Evolutionary conservation across 2,888 invertebrate genomes (phyloP), one percentile per base, ranked within the genome.

Genomic region (Eulithis prunata): DNA sequence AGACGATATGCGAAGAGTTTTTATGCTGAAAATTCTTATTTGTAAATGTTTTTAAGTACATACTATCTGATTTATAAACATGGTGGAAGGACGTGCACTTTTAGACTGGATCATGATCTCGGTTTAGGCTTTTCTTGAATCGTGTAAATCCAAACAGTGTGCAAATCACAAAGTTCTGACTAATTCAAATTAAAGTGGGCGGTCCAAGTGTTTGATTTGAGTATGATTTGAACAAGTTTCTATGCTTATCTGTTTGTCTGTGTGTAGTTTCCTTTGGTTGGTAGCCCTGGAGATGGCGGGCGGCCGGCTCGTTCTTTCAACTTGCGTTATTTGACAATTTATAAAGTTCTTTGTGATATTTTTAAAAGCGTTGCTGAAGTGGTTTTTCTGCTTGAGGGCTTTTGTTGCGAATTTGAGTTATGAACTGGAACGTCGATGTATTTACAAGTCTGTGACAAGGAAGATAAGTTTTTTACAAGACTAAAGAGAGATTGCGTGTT

Each of bases 291-390:
- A n/a, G n/a, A n/a, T n/a, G 54, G 11, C 46, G 13, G 38, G 60
- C 47, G 49, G 49, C 21, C 41, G 47, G 21, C 49, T 53, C 57
- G 60, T 63, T 60, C 63, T 63, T 63, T 69, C 63, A 62, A 64
- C 68, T 66, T 65, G 47, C 51, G 59, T 62, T 71, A 68, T 68
- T 69, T 69, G 66, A 46, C 62, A 62, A 71, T 71, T 71, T 69
- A 71, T 69, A 43, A 57, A 49, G 54, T 69, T 69, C 62, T 69
- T 67, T 67, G 64, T 62, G 57, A 45, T 69, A 64, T 67, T 68
- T 70, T 62, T 66, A 58, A 60, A 64, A 66, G 61, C 57, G 46
- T 47, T 51, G 53, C 55, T 68, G 62, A 62, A 65, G 68, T 65
- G 62, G 62, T 55, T 64, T 68, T 61, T 68, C 54, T 68, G 64